These are phyloP conservation scores for Magallana angulata DNA, from an alignment of 1,140 invertebrate genomes.

Conservation along the genomic window DNA sequence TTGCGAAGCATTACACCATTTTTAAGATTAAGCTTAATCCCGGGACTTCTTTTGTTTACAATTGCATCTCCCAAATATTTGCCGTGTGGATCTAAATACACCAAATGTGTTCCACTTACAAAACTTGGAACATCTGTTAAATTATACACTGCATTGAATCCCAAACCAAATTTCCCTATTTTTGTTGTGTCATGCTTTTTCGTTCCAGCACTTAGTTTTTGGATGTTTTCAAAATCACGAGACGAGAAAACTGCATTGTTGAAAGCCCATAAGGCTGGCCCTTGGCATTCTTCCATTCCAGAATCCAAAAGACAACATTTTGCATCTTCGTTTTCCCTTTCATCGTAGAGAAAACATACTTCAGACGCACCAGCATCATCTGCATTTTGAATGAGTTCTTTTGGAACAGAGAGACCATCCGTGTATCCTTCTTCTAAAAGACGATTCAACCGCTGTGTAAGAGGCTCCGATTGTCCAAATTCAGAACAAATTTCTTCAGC, in stretches of 20 bases:
- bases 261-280: conserved; percentile 74
- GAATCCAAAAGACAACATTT: conserved; percentile 66
- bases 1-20: conserved; percentile 60
- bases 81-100: conserved; percentile 77
- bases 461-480: conserved; percentile 68
- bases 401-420: conserved; percentile 72
- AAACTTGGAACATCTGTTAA: conserved; percentile 77
- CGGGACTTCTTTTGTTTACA: conserved; percentile 48
- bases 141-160: conserved; percentile 77
- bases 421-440: conserved; percentile 68
- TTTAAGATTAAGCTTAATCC: conserved; percentile 59
- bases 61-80: conserved; percentile 66
- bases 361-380: conserved; percentile 80
- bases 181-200: conserved; percentile 70
- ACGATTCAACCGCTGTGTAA: conserved; percentile 64
- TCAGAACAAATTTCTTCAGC: conserved; percentile 47
- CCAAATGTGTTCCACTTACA: conserved; percentile 69
- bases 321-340: conserved; percentile 68
- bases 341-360: conserved; percentile 78
- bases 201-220: conserved; percentile 70
- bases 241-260: conserved; percentile 73
- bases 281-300: conserved; percentile 71
- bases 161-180: conserved; percentile 76
- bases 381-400: conserved; percentile 76
- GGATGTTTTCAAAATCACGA: conserved; percentile 73